Percentiles rank a stretch among this genome's conserved stretches.
Evolutionary conservation across 2,113 vertebrate species (phyloP).

Genomic region (Craseonycteris thonglongyai): DNA sequence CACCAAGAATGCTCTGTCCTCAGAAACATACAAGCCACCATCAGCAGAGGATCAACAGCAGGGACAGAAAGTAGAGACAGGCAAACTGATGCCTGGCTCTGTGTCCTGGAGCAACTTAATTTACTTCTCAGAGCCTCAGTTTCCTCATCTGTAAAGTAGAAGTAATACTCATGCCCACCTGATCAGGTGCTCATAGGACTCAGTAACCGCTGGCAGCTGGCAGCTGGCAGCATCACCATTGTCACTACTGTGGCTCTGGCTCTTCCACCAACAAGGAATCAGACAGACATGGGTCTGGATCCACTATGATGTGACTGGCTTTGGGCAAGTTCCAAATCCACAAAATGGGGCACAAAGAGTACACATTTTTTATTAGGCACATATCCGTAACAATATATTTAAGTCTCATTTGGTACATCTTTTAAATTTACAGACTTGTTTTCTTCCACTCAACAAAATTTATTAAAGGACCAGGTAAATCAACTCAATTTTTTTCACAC

Average conservation of each 20-base stretch:
- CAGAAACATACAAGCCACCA: neutral
- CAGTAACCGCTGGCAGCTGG: rapidly evolving
- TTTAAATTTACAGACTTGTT: neutral
- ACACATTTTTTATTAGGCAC: neutral
- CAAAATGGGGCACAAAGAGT: neutral
- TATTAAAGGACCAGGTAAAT: neutral
- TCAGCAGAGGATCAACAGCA: rapidly evolving
- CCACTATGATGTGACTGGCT: neutral
- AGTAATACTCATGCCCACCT: neutral
- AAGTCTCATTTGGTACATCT: neutral
- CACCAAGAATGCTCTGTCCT: neutral
- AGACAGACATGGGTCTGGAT: neutral
- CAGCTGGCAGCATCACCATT: neutral
- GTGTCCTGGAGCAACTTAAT: neutral
- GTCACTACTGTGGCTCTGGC: neutral
- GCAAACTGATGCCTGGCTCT: neutral
- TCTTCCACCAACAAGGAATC: neutral
- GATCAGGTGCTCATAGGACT: neutral
- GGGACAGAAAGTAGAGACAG: neutral
- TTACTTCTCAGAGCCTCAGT: neutral
- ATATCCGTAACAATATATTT: neutral
- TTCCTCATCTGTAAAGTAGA: neutral
- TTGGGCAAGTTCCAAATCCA: neutral
- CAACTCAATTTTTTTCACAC: neutral
- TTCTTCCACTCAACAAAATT: neutral